Evolutionary conservation across 2,888 invertebrate genomes (phyloP), one percentile per base, ranked within the genome.

Genomic region (Lymantria dispar): DNA sequence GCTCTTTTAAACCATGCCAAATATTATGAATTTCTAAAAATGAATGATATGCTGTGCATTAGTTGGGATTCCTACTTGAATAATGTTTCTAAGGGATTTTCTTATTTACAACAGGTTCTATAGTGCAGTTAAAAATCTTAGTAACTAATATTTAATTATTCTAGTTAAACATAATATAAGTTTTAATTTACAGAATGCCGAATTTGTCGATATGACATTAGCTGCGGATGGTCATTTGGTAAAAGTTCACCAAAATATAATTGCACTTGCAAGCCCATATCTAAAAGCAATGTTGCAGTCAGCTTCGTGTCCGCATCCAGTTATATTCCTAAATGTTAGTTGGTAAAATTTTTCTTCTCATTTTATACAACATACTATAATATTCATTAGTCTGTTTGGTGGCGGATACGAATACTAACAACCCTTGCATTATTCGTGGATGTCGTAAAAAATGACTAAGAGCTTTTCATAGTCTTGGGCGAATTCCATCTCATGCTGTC

Each of bases 191-290:
- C 71, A 89, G 88, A 74, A 70, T 57, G 81, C 83, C 52, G 88
- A 89, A 57, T 87, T 89, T 64, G 87, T 88, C n/a, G 89, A 89
- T 55, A 77, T 89, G 74, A 89, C 89, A n/a, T 55, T 89, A 47
- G 89, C 85, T 37, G 85, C 84, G 13, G 87, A 82, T 43, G 87
- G 85, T 8, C 67, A 81, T 55, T 56, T 82, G n/a, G 82, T 88
- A 0, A 84, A 85, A 66, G 89, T 85, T 1, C 89, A 89, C 58
- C 79, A 80, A 62, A 81, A 76, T 60, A 52, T 89, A 44, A 61
- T 89, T 43, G 84, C 86, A 1, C 63, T 88, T 40, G 82, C 85
- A 13, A 89, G 89, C 58, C 88, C 89, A 3, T 89, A 85, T 52
- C 64, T 89, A 0, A 86, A 80, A 55, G 69, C 76, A 41, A 70